phyloP scores from a whole-genome alignment of 2,797 vertebrate genomes.

The Trachurus trachurus region DNA sequence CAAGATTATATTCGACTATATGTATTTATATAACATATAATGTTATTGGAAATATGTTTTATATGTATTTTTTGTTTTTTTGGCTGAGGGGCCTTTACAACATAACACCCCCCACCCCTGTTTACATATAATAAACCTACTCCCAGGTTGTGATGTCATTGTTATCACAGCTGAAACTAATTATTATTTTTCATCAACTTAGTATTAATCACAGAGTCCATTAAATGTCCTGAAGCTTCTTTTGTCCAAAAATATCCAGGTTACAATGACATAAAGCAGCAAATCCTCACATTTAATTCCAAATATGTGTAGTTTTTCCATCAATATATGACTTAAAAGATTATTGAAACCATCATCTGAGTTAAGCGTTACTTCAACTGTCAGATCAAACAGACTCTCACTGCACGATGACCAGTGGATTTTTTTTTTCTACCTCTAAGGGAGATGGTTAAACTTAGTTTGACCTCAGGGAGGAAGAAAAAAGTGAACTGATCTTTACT shows the following conservation, averaged over 20 bases:
- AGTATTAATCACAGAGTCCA: not conserved
- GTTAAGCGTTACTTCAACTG: not conserved
- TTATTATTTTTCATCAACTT: not conserved
- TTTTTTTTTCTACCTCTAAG: not conserved
- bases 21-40: not conserved
- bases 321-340: not conserved
- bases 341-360: not conserved
- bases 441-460: slow-evolving; percentile 54
- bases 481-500: slow-evolving; percentile 38
- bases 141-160: not conserved
- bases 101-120: not conserved
- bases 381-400: not conserved
- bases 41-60: not conserved
- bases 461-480: slow-evolving; percentile 42
- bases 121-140: not conserved
- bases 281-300: not conserved
- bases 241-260: not conserved
- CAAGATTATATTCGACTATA: no score
- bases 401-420: not conserved
- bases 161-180: not conserved
- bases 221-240: not conserved
- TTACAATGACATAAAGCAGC: not conserved
- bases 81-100: not conserved
- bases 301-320: not conserved
- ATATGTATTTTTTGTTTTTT: not conserved